Percentiles rank a stretch among this genome's conserved stretches.
phyloP scores from a whole-genome alignment of 2,888 invertebrate genomes.

The Caenorhabditis sp. region DNA sequence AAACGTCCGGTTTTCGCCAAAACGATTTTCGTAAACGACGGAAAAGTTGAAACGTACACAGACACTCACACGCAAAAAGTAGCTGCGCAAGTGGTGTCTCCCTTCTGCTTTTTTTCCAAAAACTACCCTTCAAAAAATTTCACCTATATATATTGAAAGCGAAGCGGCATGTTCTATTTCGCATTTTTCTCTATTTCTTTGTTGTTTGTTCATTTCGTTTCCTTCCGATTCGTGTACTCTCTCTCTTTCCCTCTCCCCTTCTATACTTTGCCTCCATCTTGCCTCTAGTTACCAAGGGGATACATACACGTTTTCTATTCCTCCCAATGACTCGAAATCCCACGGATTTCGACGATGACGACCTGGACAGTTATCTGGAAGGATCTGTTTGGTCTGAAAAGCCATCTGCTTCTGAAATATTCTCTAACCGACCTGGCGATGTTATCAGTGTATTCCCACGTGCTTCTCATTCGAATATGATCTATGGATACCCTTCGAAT shows the following conservation, averaged over 20 bases:
- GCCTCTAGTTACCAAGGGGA: constrained; percentile 33
- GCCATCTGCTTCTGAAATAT: constrained; percentile 61
- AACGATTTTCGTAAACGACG: constrained; percentile 20
- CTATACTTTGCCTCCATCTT: constrained; percentile 1
- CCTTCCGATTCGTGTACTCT: constrained; percentile 34
- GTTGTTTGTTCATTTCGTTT: constrained; percentile 32
- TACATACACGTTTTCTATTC: constrained; percentile 7
- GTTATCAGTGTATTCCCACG: constrained; percentile 67
- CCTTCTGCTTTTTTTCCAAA: constrained; percentile 1
- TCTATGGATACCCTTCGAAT: constrained; percentile 56
- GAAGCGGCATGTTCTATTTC: constrained; percentile 45
- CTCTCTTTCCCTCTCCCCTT: constrained; percentile 15
- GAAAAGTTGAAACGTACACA: constrained; percentile 29
- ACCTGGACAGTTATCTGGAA: constrained; percentile 69
- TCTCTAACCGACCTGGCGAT: constrained; percentile 47
- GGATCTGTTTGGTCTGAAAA: constrained; percentile 71
- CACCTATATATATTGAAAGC: constrained; percentile 22
- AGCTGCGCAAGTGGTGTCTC: constrained; percentile 30
- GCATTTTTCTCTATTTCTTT: constrained; percentile 40
- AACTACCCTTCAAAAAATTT: constrained; percentile 34
- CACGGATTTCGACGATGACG: constrained; percentile 62
- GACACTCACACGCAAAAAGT: constrained; percentile 19
- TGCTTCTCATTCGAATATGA: constrained; percentile 63
- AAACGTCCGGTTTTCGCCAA: constrained; percentile 25
- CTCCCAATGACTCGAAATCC: constrained; percentile 1